Evolutionary conservation across 2,888 invertebrate genomes (phyloP), one percentile per base, ranked within the genome.

Genomic region (Oxyteleia sp.): DNA sequence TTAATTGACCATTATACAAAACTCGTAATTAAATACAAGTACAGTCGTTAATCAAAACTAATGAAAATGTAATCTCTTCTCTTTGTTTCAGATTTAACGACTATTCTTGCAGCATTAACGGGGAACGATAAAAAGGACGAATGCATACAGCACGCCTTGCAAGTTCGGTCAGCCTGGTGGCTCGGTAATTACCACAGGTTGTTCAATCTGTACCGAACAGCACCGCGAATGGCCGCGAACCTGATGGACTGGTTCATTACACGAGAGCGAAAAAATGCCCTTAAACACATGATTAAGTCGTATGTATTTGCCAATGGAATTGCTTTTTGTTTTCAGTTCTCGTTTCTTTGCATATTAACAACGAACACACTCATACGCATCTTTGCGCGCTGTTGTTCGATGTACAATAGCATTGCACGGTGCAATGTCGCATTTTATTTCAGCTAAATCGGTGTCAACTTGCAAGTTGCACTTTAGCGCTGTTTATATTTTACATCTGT

Each of bases 161-260:
- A 96, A 93, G 96, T 99, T 85, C 96, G 98, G 87, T 97, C 98
- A 86, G 98, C 99, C 15, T 99, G 99, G 98, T 96, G 97, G 84
- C 95, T 97, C 89, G 97, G 97, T 89, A 99, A 99, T 94, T 97
- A 97, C 94, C 97, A 97, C 93, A 96, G 96, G 93, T 97, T 99
- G 94, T 99, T 99, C 95, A 95, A 96, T 90, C 94, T 99, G 81
- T 99, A 99, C 94, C 95, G 95, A 91, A 94, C 94, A 81, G 97
- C 99, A 43, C 99, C 99, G 16, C 95, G 97, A 92, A 99, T 99
- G 99, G 97, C 98, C 51, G 98, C 98, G 75, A 98, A 98, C 94
- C 95, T 99, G 87, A 97, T 99, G 94, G 99, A 99, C 94, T 98
- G 99, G 98, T 99, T 99, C 95, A 96, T 98, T 92, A 97, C 98